Conservation (phyloP, 2,113 vertebrate genomes). For the Oxyruncus cristatus region DNA sequence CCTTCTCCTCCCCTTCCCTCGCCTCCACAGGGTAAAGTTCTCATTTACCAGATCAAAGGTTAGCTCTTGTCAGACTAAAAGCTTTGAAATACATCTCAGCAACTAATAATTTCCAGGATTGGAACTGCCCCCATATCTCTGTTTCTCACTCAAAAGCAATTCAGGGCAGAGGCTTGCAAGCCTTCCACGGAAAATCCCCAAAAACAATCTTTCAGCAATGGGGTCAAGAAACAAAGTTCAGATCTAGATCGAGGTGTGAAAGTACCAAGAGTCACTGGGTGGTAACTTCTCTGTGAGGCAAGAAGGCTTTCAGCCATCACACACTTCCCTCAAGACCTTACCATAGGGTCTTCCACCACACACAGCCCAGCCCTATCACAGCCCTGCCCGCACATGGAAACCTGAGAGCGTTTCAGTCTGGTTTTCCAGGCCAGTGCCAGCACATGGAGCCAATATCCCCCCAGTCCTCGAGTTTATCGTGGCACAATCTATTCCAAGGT, state of each 20-base stretch:
- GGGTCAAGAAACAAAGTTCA: not conserved
- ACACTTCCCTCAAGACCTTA: accelerated
- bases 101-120: not conserved
- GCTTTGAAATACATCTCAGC: not conserved
- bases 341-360: not conserved
- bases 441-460: not conserved
- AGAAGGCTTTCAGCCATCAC: not conserved
- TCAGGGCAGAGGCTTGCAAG: not conserved
- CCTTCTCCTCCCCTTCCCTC: not conserved
- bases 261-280: not conserved
- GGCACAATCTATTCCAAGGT: not conserved
- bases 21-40: not conserved
- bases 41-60: conserved; percentile 25
- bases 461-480: accelerated
- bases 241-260: not conserved
- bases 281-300: not conserved
- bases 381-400: not conserved
- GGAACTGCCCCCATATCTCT: not conserved
- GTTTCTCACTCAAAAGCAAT: not conserved
- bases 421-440: not conserved
- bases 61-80: not conserved
- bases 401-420: not conserved
- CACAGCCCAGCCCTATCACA: not conserved
- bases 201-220: not conserved
- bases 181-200: not conserved